Evolutionary conservation across 1,140 invertebrate species (phyloP).

Genomic region (Muscidifurax raptorellus): DNA sequence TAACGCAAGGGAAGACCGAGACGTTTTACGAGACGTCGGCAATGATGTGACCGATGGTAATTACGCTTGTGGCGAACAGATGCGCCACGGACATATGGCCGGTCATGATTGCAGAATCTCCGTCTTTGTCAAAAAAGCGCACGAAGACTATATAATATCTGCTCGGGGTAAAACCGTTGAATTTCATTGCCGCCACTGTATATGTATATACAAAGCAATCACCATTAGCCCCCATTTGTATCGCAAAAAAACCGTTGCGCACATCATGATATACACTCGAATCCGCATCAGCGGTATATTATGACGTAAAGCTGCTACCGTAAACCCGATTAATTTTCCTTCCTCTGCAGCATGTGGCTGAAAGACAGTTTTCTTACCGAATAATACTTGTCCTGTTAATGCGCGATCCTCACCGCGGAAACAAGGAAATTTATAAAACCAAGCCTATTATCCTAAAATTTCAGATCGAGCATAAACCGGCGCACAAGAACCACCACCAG

Average conservation of each 20-base stretch:
- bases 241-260: neutral
- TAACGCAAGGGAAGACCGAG: neutral
- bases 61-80: constrained; percentile 5
- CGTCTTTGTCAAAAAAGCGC: constrained; percentile 9
- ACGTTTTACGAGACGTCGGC: neutral
- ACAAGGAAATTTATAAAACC: too few species aligned
- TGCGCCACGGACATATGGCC: constrained; percentile 27
- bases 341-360: neutral
- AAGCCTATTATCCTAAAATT: neutral
- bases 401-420: too few species aligned
- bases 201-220: constrained; percentile 2
- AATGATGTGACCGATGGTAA: constrained; percentile 7
- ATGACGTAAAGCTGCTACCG: neutral
- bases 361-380: neutral
- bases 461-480: constrained; percentile 71
- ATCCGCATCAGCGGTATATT: neutral
- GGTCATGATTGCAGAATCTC: constrained; percentile 10
- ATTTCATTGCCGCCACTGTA: neutral
- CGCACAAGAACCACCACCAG: constrained; percentile 70
- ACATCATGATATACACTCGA: neutral
- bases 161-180: constrained; percentile 6
- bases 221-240: neutral
- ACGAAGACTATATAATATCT: neutral
- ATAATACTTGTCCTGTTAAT: too few species aligned
- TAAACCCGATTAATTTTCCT: neutral